Conservation (phyloP, 1,140 invertebrate species). For the Paramacrobiotus metropolitanus region DNA sequence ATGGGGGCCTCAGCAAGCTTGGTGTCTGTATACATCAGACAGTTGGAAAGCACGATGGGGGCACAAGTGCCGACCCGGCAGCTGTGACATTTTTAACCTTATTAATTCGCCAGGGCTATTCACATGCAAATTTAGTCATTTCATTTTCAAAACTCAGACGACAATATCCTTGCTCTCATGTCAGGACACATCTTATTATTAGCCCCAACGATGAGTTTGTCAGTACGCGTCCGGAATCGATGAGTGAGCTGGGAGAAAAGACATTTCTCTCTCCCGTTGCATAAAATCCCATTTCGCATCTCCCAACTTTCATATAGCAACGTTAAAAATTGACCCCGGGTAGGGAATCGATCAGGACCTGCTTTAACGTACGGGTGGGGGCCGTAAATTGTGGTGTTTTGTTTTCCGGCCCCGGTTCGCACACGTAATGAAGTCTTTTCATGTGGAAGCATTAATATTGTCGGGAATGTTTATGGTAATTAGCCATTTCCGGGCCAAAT, state of each 20-base stretch:
- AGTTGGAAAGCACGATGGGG: no score
- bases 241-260: not conserved
- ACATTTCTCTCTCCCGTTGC: no score
- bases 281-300: no score
- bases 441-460: constrained; percentile 6
- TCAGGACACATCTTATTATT: not conserved
- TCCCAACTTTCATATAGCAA: no score
- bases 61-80: not conserved
- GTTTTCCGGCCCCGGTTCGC: not conserved
- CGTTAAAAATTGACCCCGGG: no score
- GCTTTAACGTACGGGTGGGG: no score
- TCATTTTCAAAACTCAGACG: not conserved
- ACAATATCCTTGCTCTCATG: no score
- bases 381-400: not conserved
- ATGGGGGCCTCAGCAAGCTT: no score
- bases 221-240: not conserved
- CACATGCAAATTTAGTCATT: constrained; percentile 5
- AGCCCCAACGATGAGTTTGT: no score
- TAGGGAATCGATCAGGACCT: no score
- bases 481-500: constrained; percentile 4
- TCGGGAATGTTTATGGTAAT: constrained; percentile 6
- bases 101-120: not conserved
- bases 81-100: constrained; percentile 5
- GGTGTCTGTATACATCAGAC: no score
- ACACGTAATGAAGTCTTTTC: constrained; percentile 1